phyloP scores from a whole-genome alignment of 1,140 invertebrate species.

The Pachypsylla venusta region DNA sequence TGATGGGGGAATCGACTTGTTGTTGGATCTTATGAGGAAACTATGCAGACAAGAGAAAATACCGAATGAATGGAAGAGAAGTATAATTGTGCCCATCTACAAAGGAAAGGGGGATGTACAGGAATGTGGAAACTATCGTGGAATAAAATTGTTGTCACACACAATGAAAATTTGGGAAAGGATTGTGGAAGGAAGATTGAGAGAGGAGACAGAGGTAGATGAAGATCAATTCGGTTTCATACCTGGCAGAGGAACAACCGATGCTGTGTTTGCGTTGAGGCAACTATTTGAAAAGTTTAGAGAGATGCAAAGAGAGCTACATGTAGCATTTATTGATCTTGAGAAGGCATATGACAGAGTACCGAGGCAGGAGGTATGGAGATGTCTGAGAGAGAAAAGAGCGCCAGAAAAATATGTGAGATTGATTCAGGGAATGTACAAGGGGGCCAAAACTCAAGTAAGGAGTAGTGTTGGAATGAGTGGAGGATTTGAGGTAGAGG shows the following conservation, averaged over 20 bases:
- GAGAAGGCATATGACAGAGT: slow-evolving; percentile 10
- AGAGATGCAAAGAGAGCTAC: not conserved
- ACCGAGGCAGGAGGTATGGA: slow-evolving; percentile 6
- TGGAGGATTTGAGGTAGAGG: not conserved
- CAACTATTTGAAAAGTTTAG: not conserved
- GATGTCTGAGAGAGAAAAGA: slow-evolving; percentile 5
- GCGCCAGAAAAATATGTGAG: slow-evolving; percentile 6
- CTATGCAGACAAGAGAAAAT: slow-evolving; percentile 11
- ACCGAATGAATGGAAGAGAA: slow-evolving; percentile 13
- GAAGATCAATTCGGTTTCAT: not conserved
- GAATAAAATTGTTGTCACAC: slow-evolving; percentile 3
- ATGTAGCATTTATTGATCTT: not conserved
- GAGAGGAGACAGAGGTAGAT: not conserved
- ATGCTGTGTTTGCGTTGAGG: not conserved
- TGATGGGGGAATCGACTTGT: not conserved
- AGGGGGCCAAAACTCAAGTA: not conserved
- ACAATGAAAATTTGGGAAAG: slow-evolving; percentile 10
- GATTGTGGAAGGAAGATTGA: not conserved
- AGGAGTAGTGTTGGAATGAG: not conserved
- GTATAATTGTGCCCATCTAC: not conserved
- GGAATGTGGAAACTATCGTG: slow-evolving; percentile 9
- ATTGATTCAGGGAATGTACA: not conserved
- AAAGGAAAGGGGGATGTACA: slow-evolving; percentile 12
- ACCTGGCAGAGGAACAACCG: not conserved
- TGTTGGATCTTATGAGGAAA: not conserved